Evolutionary conservation across 2,113 vertebrate species (phyloP), one percentile per base, ranked within the genome.

Genomic region (Danionella cerebrum): DNA sequence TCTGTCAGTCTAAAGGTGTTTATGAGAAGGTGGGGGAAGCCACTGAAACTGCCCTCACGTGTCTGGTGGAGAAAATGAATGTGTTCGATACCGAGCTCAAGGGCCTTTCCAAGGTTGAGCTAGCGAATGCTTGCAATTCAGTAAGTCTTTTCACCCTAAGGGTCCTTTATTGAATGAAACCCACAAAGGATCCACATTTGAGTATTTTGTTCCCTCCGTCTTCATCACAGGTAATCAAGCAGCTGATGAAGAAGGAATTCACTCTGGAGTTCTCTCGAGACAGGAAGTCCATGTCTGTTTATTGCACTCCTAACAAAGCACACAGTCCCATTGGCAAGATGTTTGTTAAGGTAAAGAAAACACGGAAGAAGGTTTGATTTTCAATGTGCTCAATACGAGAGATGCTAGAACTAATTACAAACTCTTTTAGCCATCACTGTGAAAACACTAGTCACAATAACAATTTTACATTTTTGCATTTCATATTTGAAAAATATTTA

Each of bases 211-310:
- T 52, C 19, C 27, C 1, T 54, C 4, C 6, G 1, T 66, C 14
- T 24, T 31, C 45, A n/a, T 65, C 24, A 16, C 71, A 96, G 94
- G 92, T 96, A 35, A 93, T 95, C 76, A 94, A 93, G 58, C 94
- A 96, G 77, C 85, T 96, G 36, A 96, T 96, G 94, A 94, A 90
- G 82, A 96, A 96, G 72, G 94, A 96, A 63, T 91, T 95, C 71
- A 96, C 94, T 0, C 58, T 96, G 79, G 94, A 96, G 73, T 96
- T 96, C 80, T 94, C 94, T 25, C 86, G 96, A 27, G 96, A 99
- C 78, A 89, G 96, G 59, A 99, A 99, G 62, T 99, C 96, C 1
- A 99, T 99, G 96, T 99, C 96, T 1, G 96, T 98, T 12, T 99
- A 97, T 65, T 99, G 96, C 18, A 92, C 91, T 5, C 91, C 95